Percentiles rank a stretch among this genome's conserved stretches.
phyloP scores from a whole-genome alignment of 1,140 invertebrate genomes.

The Macrotrachela quadricornifera region DNA sequence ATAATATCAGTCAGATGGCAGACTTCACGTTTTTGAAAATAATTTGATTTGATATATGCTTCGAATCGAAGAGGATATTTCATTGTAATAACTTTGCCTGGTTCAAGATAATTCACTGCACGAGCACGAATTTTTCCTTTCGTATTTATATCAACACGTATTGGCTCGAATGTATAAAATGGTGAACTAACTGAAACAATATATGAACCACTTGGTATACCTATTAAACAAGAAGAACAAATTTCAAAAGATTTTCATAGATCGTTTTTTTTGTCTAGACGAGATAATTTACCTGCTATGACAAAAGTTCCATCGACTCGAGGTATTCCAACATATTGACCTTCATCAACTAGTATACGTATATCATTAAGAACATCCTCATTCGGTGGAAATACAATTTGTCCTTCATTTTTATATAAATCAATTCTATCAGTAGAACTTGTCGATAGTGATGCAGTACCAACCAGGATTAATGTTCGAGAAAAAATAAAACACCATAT shows the following conservation, averaged over 20 bases:
- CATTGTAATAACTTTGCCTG: constrained; percentile 41
- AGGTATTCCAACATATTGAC: constrained; percentile 1
- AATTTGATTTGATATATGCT: constrained; percentile 48
- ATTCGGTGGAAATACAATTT: neutral
- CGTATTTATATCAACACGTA: constrained; percentile 76
- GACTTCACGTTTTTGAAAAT: constrained; percentile 71
- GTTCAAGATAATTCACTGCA: constrained; percentile 74
- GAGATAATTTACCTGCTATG: neutral
- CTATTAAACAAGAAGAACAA: neutral
- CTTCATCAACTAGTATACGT: constrained; percentile 7
- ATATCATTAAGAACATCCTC: constrained; percentile 1
- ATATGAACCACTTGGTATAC: constrained; percentile 65
- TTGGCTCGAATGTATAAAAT: constrained; percentile 65
- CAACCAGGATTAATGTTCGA: no score
- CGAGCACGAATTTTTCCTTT: constrained; percentile 79
- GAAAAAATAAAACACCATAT: no score
- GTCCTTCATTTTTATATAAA: neutral
- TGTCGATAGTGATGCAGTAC: no score
- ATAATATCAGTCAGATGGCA: constrained; percentile 74
- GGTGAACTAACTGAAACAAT: constrained; percentile 67
- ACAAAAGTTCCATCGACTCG: constrained; percentile 3
- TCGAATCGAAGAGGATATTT: constrained; percentile 68
- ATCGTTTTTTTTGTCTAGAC: no score
- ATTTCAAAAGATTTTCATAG: no score
- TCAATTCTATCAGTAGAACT: no score